These are phyloP conservation scores for Myrmecobius fasciatus DNA, from an alignment of 2,113 vertebrate genomes.

Conservation along the genomic window DNA sequence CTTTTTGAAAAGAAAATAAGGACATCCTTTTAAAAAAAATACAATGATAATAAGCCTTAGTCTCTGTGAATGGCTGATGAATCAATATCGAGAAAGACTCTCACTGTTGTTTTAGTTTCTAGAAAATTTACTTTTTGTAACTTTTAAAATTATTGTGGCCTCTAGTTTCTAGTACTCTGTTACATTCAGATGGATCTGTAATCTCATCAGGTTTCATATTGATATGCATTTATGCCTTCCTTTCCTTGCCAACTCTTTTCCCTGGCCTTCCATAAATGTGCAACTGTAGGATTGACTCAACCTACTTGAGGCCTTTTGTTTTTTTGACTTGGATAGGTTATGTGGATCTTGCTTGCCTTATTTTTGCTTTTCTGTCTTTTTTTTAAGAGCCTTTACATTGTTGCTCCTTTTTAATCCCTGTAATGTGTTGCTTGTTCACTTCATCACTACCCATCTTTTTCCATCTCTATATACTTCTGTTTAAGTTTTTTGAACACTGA, in stretches of 20 bases:
- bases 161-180: background rate
- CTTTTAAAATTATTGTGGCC: background rate
- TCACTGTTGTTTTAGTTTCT: slow-evolving; percentile 21
- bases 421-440: background rate
- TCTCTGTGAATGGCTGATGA: background rate
- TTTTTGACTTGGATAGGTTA: background rate
- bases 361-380: background rate
- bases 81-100: slow-evolving; percentile 42
- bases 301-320: background rate
- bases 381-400: background rate
- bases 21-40: slow-evolving; percentile 29
- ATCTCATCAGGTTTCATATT: background rate
- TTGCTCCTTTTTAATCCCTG: background rate
- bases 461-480: background rate
- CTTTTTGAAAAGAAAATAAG: slow-evolving; percentile 40
- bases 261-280: background rate
- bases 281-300: background rate
- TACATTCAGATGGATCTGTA: background rate
- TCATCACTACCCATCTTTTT: background rate
- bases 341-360: background rate
- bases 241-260: background rate
- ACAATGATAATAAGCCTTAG: slow-evolving; percentile 23
- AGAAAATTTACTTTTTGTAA: slow-evolving; percentile 45
- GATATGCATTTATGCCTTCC: background rate
- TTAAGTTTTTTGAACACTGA: background rate